These are phyloP conservation scores for rat (Rattus norvegicus) DNA, from an alignment of 2,113 vertebrate species.

Conservation along the genomic window DNA sequence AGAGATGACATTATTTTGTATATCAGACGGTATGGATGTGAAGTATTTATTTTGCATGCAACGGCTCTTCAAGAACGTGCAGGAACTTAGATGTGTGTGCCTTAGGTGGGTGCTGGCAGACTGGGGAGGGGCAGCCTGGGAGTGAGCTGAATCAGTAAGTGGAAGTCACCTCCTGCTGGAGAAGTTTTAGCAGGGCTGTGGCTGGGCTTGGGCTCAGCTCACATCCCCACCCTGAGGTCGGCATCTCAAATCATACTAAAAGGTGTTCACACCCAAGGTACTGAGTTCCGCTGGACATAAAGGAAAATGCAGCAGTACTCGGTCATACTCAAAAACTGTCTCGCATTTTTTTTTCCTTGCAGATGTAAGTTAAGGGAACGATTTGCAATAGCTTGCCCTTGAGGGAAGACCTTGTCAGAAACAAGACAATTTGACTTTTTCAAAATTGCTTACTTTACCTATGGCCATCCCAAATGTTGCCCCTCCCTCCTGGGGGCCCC, in stretches of 20 bases:
- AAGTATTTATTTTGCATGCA: conserved; percentile 54
- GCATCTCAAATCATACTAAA: conserved; percentile 32
- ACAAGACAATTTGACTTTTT: conserved; percentile 22
- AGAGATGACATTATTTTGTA: background rate
- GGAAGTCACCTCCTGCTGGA: conserved; percentile 58
- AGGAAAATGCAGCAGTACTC: background rate
- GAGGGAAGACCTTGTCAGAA: conserved; percentile 69
- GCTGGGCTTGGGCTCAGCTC: conserved; percentile 13
- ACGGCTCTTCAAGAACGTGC: conserved; percentile 64
- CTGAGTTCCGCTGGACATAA: background rate
- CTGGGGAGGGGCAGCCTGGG: conserved; percentile 79
- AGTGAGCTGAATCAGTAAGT: conserved; percentile 12
- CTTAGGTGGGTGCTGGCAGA: conserved; percentile 65
- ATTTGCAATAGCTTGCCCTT: conserved; percentile 70
- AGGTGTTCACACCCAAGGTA: background rate
- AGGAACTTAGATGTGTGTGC: conserved; percentile 43
- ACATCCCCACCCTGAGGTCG: conserved; percentile 23
- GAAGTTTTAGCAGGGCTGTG: conserved; percentile 69
- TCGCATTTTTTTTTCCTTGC: conserved; percentile 8
- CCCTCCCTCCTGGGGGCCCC: too few relatives aligned
- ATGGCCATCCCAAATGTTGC: too few relatives aligned
- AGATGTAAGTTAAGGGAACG: conserved; percentile 57
- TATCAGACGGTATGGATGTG: background rate
- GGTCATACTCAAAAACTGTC: background rate
- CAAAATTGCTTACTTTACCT: too few relatives aligned